phyloP scores from a whole-genome alignment of 2,113 vertebrate genomes.

The Stigmatopora nigra region DNA sequence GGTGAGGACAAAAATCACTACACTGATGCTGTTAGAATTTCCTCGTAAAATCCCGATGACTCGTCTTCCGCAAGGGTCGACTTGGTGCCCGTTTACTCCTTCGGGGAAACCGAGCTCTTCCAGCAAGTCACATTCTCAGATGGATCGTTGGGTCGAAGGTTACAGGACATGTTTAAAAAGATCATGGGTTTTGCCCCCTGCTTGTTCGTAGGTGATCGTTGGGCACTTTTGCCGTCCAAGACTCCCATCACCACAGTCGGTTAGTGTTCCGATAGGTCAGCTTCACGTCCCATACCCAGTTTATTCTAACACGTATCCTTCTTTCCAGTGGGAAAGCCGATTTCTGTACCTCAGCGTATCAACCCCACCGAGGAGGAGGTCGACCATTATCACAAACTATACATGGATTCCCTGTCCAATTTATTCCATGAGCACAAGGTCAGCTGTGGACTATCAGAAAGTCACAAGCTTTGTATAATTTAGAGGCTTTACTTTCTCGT shows the following conservation, averaged over 20 bases:
- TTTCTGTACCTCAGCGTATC: constrained; percentile 55
- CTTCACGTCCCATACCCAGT: background rate
- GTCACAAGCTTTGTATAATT: constrained; percentile 62
- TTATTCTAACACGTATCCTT: constrained; percentile 3
- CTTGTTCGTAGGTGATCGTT: constrained; percentile 67
- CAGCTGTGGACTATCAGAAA: constrained; percentile 66
- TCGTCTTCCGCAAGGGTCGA: constrained; percentile 62
- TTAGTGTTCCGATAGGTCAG: constrained; percentile 49
- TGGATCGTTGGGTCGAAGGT: constrained; percentile 50
- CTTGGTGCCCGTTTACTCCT: constrained; percentile 76
- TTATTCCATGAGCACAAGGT: constrained; percentile 76
- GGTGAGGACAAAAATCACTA: constrained; percentile 54
- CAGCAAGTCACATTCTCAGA: constrained; percentile 59
- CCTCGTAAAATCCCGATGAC: background rate
- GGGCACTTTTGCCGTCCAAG: constrained; percentile 65
- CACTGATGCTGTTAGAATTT: background rate
- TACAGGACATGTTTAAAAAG: constrained; percentile 70
- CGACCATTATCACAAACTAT: constrained; percentile 69
- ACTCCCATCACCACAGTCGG: constrained; percentile 74
- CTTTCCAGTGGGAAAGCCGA: constrained; percentile 73
- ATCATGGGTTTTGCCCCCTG: constrained; percentile 70
- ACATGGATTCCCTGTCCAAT: constrained; percentile 65
- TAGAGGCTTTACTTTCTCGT: constrained; percentile 39
- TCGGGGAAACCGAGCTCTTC: constrained; percentile 78
- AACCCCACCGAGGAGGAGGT: constrained; percentile 67